These are phyloP conservation scores for Drosophila differens DNA, from an alignment of 2,888 invertebrate species.

Conservation along the genomic window DNA sequence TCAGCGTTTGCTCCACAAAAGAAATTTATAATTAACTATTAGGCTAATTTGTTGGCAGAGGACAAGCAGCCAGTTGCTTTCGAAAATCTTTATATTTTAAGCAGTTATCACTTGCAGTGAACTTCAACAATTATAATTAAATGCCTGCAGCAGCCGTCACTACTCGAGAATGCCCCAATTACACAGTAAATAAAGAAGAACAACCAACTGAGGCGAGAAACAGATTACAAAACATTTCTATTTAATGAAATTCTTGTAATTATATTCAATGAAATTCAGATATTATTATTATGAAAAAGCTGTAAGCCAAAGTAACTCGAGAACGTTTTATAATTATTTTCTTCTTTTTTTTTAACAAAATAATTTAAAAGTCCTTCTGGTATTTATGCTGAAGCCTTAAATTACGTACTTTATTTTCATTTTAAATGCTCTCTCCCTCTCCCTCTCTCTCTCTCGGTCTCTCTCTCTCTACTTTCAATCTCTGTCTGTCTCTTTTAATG, in stretches of 20 bases:
- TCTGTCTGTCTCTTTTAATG: background rate
- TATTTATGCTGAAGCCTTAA: background rate
- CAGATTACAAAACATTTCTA: background rate
- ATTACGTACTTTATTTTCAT: background rate
- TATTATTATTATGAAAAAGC: background rate
- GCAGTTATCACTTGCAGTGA: constrained; percentile 12
- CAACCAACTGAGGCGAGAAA: background rate
- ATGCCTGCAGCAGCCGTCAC: background rate
- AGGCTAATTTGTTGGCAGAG: constrained; percentile 28
- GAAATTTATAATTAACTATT: constrained; percentile 61
- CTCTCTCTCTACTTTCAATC: background rate
- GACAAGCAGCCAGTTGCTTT: background rate
- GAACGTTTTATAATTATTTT: background rate
- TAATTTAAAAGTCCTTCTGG: background rate
- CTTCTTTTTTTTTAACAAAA: background rate
- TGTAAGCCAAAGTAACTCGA: background rate
- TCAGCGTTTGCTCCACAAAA: constrained; percentile 9
- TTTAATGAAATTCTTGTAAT: background rate
- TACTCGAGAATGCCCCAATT: background rate
- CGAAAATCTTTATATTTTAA: constrained; percentile 20
- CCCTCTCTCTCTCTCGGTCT: background rate
- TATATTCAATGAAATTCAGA: background rate
- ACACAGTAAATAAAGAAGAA: background rate
- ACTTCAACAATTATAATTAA: constrained; percentile 5
- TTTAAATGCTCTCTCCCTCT: background rate